Evolutionary conservation across 2,797 vertebrate genomes (phyloP), one percentile per base, ranked within the genome.

Genomic region (Rhincodon typus): DNA sequence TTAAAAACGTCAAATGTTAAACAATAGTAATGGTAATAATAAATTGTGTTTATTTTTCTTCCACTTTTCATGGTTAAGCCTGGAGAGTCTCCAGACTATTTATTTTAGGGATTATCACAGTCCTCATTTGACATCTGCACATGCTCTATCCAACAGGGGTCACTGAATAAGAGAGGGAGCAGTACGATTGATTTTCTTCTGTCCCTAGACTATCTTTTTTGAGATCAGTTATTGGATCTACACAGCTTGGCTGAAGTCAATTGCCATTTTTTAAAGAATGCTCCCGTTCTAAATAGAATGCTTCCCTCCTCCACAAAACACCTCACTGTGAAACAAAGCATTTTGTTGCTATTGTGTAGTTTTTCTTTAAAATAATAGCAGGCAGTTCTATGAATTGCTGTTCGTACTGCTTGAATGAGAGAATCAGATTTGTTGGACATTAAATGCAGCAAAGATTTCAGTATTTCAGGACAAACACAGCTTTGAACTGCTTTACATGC

Each of bases 11-110:
- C 38, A 84, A 46, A 7, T 46, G 38, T 21, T 84, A 84, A 46
- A 84, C 57, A 57, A 57, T 6, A 57, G 1, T 57, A 57, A 12
- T 30, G 4, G 34, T 42, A 88, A 25, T 93, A 93, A 69, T n/a
- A 93, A 93, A 93, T 93, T 42, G 62, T 93, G 66, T 66, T 91
- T 23, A 21, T 8, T 93, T 93, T 93, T 34, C 62, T n/a, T 38
- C 17, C 21, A 69, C 21, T 25, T 93, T 69, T 93, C 90, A 67
- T 38, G 21, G 66, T 7, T 23, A 38, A 93, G 38, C 17, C 90
- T 67, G 62, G 69, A 74, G 27, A 53, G 38, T 30, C 34, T 19
- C 42, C 30, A 53, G 13, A 34, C 46, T 38, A 30, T 72, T 50
- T 77, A 77, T 34, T 95, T 69, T 42, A 77, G 70, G 25, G 46